These are phyloP conservation scores for Drosophila mulleri DNA, from an alignment of 2,888 invertebrate genomes.

Conservation along the genomic window DNA sequence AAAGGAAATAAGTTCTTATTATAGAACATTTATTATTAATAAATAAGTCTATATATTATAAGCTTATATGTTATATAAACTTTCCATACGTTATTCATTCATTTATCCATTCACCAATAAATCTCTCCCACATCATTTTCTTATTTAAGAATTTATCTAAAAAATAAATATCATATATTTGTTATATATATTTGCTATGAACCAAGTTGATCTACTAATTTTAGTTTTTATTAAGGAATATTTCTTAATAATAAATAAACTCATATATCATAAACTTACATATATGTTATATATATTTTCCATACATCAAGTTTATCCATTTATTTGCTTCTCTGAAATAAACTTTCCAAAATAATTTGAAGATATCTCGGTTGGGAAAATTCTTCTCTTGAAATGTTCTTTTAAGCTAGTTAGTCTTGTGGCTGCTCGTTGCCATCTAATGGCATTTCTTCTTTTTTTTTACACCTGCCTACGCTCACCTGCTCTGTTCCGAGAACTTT, in stretches of 20 bases:
- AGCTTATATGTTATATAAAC: not conserved
- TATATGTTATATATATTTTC: not conserved
- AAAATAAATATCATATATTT: too few relatives aligned
- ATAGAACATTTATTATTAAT: not conserved
- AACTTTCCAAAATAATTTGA: not conserved
- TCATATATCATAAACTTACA: not conserved
- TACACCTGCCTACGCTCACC: constrained; percentile 42
- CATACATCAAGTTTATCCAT: not conserved
- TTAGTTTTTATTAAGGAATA: too few relatives aligned
- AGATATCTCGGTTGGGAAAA: not conserved
- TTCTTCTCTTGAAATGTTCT: constrained; percentile 20
- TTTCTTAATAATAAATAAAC: not conserved
- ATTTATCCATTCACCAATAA: too few relatives aligned
- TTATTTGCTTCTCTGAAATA: not conserved
- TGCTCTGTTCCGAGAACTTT: constrained; percentile 28
- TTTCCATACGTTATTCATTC: too few relatives aligned
- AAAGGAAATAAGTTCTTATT: not conserved
- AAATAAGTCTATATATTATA: too few relatives aligned
- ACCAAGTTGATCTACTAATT: too few relatives aligned
- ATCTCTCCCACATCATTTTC: too few relatives aligned
- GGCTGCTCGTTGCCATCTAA: constrained; percentile 25
- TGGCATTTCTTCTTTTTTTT: constrained; percentile 2
- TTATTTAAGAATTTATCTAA: too few relatives aligned
- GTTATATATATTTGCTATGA: too few relatives aligned
- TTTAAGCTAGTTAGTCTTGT: constrained; percentile 27